Evolutionary conservation across 53 echinoderm and acorn worm genomes (phyloP).

Genomic region (Stichopus horrens): DNA sequence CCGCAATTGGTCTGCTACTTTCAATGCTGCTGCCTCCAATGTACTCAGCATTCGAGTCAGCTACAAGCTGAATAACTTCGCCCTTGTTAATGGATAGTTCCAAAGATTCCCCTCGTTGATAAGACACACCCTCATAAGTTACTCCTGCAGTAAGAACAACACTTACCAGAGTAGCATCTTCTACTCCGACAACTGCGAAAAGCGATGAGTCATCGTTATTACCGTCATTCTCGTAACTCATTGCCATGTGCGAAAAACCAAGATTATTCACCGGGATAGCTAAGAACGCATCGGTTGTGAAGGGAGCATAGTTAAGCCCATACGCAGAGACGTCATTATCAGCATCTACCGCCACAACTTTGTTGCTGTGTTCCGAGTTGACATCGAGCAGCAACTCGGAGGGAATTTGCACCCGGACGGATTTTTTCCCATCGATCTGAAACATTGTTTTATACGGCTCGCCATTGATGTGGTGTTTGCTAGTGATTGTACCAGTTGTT

Average conservation of each 20-base stretch:
- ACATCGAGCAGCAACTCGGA: neutral
- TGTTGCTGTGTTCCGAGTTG: slow-evolving; percentile 26
- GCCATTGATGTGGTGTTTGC: neutral
- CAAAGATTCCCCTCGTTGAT: slow-evolving; percentile 53
- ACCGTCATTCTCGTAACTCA: slow-evolving; percentile 23
- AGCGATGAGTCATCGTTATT: slow-evolving; percentile 10
- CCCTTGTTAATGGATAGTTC: slow-evolving; percentile 27
- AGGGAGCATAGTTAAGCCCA: slow-evolving; percentile 49
- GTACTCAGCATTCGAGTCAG: neutral
- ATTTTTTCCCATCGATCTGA: neutral
- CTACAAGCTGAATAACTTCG: slow-evolving; percentile 61
- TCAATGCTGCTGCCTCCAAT: slow-evolving; percentile 58
- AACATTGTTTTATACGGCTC: neutral
- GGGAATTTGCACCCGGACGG: neutral
- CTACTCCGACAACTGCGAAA: slow-evolving; percentile 23
- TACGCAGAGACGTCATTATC: slow-evolving; percentile 56
- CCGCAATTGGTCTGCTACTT: slow-evolving; percentile 55
- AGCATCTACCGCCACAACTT: slow-evolving; percentile 50
- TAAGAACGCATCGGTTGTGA: slow-evolving; percentile 64
- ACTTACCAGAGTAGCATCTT: slow-evolving; percentile 45
- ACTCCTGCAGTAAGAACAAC: slow-evolving; percentile 50
- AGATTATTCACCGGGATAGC: slow-evolving; percentile 59
- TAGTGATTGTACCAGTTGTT: slow-evolving; percentile 24
- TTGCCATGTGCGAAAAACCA: slow-evolving; percentile 55
- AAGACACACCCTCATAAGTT: slow-evolving; percentile 49